Base-by-base conservation (phyloP, 2,113 vertebrate species). In the Sminthopsis crassicaudata region DNA sequence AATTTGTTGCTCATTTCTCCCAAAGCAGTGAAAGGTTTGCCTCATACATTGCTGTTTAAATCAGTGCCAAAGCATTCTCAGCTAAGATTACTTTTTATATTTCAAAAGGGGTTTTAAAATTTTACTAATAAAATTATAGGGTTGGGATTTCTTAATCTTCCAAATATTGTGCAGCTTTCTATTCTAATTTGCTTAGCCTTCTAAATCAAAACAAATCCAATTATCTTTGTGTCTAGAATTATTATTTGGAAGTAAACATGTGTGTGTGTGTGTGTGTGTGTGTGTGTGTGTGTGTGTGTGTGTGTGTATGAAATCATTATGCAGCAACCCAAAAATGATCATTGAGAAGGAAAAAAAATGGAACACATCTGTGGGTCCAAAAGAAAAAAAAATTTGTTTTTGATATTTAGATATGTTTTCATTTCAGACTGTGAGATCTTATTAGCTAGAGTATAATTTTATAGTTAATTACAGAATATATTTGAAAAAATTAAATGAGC, bases 81-180 rank as follows among this genome's bases (percentile, higher is more conserved):
- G 27, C 22, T 19, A 84, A 95, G 57, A 24, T 22, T 95, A 23
- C 6, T 54, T 95, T 91, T 46, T 91, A 89, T 14, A 93, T 90
- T 94, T 93, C 46, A 4, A 84, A 94, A 67, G 16, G 0, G 2
- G 23, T 93, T 96, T 89, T 46, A 42, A 0, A 0, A 26, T 53
- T 93, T 93, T 92, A 90, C 52, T 92, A 93, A 93, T 95, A 92
- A 95, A 93, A 89, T 5, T 88, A 94, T 93, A 91, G 54, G 88
- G 51, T 94, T 93, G 90, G 25, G 5, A 52, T 22, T 91, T 55
- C 88, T 55, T 55, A 95, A 54, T 91, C 53, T 93, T 92, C 84
- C 89, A 93, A 91, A 27, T 91, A 51, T 60, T 50, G 36, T 89
- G 24, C 46, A 89, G 52, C 53, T 23, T 90, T 46, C 89, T 94